Base-by-base conservation (phyloP, 2,113 vertebrate species). In the Chinchilla lanigera region DNA sequence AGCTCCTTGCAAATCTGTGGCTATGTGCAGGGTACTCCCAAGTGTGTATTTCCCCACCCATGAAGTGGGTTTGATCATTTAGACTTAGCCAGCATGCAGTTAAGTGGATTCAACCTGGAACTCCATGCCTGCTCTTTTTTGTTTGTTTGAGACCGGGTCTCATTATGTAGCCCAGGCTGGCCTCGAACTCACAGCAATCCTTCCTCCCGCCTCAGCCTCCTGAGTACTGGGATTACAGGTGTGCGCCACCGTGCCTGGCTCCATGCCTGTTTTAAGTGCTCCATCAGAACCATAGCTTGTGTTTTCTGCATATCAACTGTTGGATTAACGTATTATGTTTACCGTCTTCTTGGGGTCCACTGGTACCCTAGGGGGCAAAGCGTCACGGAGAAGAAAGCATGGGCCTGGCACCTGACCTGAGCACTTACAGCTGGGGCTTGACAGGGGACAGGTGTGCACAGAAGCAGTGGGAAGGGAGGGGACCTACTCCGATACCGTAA, bases 51-150 rank as follows among this genome's bases (percentile, higher is more conserved):
- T 87, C 41, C 41, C 86, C 44, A n/a, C 17, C n/a, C 69, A 22
- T 58, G 20, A 90, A 88, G 41, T 77, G 77, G 38, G 75, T 58
- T 3, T 60, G 71, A 20, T 80, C 38, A 24, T 38, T 85, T 56
- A 50, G 30, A 54, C 44, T 54, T 50, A 50, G 30, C 38, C 13
- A 56, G 61, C 50, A 14, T 77, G 11, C 20, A 7, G 8, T 26
- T 28, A 44, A 61, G 22, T 67, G 38, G 87, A 41, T 52, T 26
- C 24, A 50, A 38, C 26, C 20, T 11, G 80, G 38, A 65, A 35
- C 4, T 52, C 52, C 0, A 0, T 0, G 38, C 20, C 8, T 3
- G n/a, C 61, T 38, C n/a, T n/a, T 69, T 38, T 19, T 33, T 67
- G 4, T 35, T 35, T 63, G 35, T 67, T n/a, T 17, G 65, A 69